These are phyloP conservation scores for Scaptomyza montana DNA, from an alignment of 1,140 invertebrate genomes.

Conservation along the genomic window DNA sequence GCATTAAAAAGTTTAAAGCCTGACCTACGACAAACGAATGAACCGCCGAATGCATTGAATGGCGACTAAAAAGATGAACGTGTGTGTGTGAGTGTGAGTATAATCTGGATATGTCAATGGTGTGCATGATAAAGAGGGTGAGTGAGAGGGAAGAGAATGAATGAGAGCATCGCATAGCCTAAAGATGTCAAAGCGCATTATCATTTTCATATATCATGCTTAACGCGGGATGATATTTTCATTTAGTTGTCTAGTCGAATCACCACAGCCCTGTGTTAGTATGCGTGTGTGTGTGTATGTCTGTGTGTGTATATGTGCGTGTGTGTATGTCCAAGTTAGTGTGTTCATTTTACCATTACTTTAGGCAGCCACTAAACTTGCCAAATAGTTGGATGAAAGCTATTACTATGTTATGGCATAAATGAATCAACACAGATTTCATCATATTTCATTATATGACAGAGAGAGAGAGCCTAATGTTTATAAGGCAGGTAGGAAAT, in stretches of 20 bases:
- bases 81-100: slow-evolving; percentile 18
- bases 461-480: not conserved
- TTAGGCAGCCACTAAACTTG: not conserved
- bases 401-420: slow-evolving; percentile 22
- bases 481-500: not conserved
- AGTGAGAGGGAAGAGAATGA: slow-evolving; percentile 4
- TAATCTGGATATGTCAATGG: slow-evolving; percentile 4
- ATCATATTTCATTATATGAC: slow-evolving; percentile 2
- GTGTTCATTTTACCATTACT: not conserved
- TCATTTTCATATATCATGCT: slow-evolving; percentile 73
- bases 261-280: slow-evolving; percentile 8
- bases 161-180: slow-evolving; percentile 26
- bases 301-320: slow-evolving; percentile 1
- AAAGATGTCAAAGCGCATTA: slow-evolving; percentile 69
- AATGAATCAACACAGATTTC: slow-evolving; percentile 61
- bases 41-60: slow-evolving; percentile 53
- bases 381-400: slow-evolving; percentile 5
- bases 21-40: slow-evolving; percentile 70
- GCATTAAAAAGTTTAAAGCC: slow-evolving; percentile 53
- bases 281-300: not conserved
- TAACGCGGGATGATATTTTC: slow-evolving; percentile 50
- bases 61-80: slow-evolving; percentile 34
- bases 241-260: slow-evolving; percentile 32
- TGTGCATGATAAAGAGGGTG: slow-evolving; percentile 5
- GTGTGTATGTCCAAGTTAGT: slow-evolving; percentile 2